These are phyloP conservation scores for Calephelis virginiensis DNA, from an alignment of 1,140 invertebrate genomes.

Conservation along the genomic window DNA sequence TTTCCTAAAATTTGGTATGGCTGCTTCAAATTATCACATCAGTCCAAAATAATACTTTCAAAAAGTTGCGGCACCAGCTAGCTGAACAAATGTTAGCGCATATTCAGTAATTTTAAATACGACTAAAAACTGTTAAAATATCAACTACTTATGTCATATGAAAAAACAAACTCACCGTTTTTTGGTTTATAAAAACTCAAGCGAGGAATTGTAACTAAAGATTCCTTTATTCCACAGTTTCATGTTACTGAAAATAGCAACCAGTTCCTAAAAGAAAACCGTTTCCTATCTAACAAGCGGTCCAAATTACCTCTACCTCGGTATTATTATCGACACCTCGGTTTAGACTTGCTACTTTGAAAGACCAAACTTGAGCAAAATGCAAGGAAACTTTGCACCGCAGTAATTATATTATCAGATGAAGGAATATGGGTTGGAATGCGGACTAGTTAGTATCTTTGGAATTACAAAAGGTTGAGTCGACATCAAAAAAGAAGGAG, in stretches of 20 bases:
- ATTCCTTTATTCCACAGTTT: neutral
- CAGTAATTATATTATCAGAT: slow-evolving; percentile 11
- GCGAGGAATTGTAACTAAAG: neutral
- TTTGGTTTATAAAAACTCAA: too few relatives aligned
- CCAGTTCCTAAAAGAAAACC: neutral
- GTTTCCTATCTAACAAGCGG: slow-evolving; percentile 11
- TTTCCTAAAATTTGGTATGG: too few relatives aligned
- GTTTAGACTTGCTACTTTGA: neutral
- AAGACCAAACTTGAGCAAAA: slow-evolving; percentile 13
- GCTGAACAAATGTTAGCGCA: too few relatives aligned
- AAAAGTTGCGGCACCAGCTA: too few relatives aligned
- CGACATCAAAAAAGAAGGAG: too few relatives aligned
- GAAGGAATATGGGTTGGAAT: neutral
- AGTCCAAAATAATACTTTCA: too few relatives aligned
- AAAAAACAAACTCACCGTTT: too few relatives aligned
- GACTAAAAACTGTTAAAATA: too few relatives aligned
- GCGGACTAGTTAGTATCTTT: neutral
- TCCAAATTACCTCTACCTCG: slow-evolving; percentile 1
- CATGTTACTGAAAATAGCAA: neutral
- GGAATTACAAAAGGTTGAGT: too few relatives aligned
- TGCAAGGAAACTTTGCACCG: slow-evolving; percentile 4
- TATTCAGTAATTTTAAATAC: too few relatives aligned
- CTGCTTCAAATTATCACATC: too few relatives aligned
- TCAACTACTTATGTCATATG: too few relatives aligned
- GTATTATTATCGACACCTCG: slow-evolving; percentile 8